These are phyloP conservation scores for Drosophila punjabiensis DNA, from an alignment of 1,140 invertebrate species.

Conservation along the genomic window DNA sequence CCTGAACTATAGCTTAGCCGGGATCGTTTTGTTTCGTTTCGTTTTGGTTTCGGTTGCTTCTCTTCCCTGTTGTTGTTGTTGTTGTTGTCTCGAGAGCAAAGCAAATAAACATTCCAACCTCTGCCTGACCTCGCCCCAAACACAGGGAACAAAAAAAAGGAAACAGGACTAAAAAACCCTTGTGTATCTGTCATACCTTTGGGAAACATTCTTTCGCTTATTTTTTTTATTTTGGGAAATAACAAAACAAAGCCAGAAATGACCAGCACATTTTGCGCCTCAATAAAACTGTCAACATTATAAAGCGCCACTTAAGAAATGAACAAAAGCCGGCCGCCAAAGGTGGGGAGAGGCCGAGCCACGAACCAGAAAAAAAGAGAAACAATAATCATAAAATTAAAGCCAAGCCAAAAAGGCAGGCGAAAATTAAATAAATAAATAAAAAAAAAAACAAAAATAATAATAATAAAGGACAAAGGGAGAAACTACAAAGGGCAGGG, in stretches of 20 bases:
- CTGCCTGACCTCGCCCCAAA: conserved; percentile 5
- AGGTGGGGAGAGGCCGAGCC: conserved; percentile 9
- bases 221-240: conserved; percentile 29
- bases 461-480: background rate
- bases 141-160: background rate
- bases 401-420: conserved; percentile 44
- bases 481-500: conserved; percentile 2
- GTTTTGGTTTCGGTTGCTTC: background rate
- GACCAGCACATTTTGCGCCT: conserved; percentile 77
- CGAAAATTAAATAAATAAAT: conserved; percentile 62
- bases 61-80: background rate
- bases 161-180: background rate
- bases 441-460: conserved; percentile 14
- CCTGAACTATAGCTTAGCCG: conserved; percentile 33
- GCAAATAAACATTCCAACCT: conserved; percentile 39
- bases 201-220: conserved; percentile 3
- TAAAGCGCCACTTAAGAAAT: conserved; percentile 83
- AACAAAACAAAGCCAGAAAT: conserved; percentile 55
- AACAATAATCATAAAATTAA: conserved; percentile 59
- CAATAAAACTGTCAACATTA: conserved; percentile 83
- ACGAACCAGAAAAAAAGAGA: conserved; percentile 39
- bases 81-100: conserved; percentile 2
- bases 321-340: conserved; percentile 66
- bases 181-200: conserved; percentile 39
- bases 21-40: background rate